These are phyloP conservation scores for Hypsopygia costalis DNA, from an alignment of 2,888 invertebrate species.

Conservation along the genomic window DNA sequence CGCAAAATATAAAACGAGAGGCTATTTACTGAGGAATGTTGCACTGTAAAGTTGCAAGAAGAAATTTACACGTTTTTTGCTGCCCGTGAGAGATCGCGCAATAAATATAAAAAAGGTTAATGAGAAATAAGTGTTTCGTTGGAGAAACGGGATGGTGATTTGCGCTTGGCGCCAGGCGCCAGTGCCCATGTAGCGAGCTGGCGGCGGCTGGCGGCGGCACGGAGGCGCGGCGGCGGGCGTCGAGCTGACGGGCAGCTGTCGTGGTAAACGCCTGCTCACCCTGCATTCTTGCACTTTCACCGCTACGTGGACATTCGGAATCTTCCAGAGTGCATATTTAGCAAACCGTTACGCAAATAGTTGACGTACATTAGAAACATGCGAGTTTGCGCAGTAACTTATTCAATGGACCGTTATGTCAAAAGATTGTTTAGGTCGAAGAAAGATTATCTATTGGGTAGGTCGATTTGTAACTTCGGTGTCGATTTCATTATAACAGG, in stretches of 20 bases:
- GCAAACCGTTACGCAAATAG: conserved; percentile 43
- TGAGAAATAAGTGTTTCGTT: conserved; percentile 34
- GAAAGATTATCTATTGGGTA: no score
- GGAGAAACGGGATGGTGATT: conserved; percentile 37
- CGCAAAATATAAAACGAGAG: not conserved
- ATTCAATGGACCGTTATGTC: not conserved
- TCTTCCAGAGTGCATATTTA: conserved; percentile 25
- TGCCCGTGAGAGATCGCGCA: conserved; percentile 1
- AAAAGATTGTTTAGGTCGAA: not conserved
- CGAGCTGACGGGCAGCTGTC: not conserved
- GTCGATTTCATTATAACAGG: no score
- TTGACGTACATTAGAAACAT: conserved; percentile 29
- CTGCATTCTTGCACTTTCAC: conserved; percentile 68
- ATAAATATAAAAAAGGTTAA: conserved; percentile 4
- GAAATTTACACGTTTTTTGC: not conserved
- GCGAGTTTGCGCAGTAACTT: conserved; percentile 10
- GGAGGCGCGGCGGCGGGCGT: not conserved
- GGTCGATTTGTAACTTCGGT: no score
- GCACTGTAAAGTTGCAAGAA: conserved; percentile 2
- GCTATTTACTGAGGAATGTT: conserved; percentile 6
- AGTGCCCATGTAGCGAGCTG: conserved; percentile 17
- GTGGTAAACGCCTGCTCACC: conserved; percentile 17
- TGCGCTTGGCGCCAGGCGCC: conserved; percentile 33
- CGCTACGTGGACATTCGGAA: conserved; percentile 31
- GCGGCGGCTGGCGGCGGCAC: conserved; percentile 15